Percentiles rank a stretch among this genome's conserved stretches.
phyloP scores from a whole-genome alignment of 2,797 vertebrate genomes.

The Nasua narica region DNA sequence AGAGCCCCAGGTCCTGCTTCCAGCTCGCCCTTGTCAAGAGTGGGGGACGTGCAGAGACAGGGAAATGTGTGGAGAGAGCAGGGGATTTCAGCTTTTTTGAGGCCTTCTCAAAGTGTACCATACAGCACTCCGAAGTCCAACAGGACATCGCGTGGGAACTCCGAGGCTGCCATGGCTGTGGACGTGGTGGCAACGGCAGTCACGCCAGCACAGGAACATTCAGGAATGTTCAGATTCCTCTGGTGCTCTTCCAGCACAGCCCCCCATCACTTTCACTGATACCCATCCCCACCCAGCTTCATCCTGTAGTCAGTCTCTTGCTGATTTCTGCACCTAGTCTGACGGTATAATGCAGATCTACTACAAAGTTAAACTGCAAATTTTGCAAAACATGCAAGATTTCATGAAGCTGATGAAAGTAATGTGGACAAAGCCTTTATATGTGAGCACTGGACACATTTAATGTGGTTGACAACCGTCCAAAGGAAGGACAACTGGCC shows the following conservation, averaged over 20 bases:
- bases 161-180: not conserved
- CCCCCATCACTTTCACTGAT: not conserved
- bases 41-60: not conserved
- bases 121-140: not conserved
- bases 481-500: not conserved
- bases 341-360: not conserved
- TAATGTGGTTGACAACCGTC: not conserved
- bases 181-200: accelerated
- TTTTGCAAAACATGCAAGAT: not conserved
- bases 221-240: no score
- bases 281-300: not conserved
- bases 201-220: no score
- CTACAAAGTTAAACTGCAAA: not conserved
- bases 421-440: not conserved
- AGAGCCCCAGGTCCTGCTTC: not conserved
- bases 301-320: not conserved
- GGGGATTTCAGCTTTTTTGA: not conserved
- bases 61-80: not conserved
- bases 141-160: not conserved
- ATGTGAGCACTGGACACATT: not conserved
- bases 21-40: not conserved
- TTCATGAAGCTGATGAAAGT: not conserved
- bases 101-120: not conserved
- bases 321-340: not conserved
- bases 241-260: not conserved